phyloP scores from a whole-genome alignment of 2,113 vertebrate species.

The Tachysurus vachellii region DNA sequence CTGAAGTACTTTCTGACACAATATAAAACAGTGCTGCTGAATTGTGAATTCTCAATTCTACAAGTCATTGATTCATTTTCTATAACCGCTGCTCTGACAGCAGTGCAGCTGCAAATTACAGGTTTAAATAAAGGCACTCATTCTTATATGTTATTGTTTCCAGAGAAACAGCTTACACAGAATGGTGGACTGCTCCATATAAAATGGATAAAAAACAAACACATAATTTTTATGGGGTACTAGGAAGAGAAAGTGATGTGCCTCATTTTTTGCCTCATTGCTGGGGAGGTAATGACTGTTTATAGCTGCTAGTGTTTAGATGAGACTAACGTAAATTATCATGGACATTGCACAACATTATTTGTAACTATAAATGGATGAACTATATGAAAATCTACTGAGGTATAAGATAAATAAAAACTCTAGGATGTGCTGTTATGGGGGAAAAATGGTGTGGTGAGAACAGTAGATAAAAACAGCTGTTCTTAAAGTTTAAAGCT shows the following conservation, averaged over 20 bases:
- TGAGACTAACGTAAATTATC: background rate
- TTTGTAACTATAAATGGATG: background rate
- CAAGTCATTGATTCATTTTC: background rate
- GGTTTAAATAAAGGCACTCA: background rate
- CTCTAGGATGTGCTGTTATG: background rate
- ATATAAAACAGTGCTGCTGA: background rate
- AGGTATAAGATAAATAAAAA: background rate
- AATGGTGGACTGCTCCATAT: background rate
- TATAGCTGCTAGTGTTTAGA: background rate
- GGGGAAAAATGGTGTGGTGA: too few species aligned
- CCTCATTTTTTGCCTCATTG: background rate
- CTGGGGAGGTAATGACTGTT: background rate
- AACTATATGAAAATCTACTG: background rate
- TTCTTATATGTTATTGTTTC: background rate
- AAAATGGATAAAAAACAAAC: background rate
- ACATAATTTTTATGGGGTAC: background rate
- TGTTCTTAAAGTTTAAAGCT: background rate
- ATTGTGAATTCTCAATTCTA: background rate
- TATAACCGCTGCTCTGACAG: background rate
- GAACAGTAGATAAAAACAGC: background rate
- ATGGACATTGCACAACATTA: background rate
- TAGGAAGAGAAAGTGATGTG: background rate
- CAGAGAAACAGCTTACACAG: background rate
- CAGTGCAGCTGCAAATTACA: background rate
- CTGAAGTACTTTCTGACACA: too few species aligned